These are phyloP conservation scores for Temnothorax longispinosus DNA, from an alignment of 1,140 invertebrate species.

Conservation along the genomic window DNA sequence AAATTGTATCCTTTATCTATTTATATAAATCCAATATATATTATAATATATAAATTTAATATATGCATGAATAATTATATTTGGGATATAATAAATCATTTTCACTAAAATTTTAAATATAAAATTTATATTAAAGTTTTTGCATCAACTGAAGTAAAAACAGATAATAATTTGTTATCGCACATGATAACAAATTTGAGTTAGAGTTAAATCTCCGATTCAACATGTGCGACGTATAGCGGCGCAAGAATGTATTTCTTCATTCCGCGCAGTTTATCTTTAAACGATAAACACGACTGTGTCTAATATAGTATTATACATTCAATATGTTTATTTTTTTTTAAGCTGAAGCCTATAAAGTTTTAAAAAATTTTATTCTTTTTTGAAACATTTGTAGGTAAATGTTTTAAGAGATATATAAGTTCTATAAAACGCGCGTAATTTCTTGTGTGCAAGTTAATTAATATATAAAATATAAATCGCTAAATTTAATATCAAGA, in stretches of 20 bases:
- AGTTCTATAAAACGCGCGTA: no score
- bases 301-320: neutral
- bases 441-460: no score
- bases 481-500: no score
- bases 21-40: neutral
- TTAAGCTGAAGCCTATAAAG: no score
- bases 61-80: neutral
- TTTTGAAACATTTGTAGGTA: no score
- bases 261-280: neutral
- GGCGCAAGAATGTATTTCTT: slow-evolving; percentile 13
- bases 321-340: no score
- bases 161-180: neutral
- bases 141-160: neutral
- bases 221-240: neutral
- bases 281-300: neutral
- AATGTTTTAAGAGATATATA: no score
- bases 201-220: neutral
- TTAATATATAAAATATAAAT: no score
- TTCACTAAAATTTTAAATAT: neutral
- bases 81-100: neutral
- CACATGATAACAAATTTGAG: neutral
- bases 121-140: neutral
- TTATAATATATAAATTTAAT: no score
- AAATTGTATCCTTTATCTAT: neutral
- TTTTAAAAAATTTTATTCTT: no score